These are phyloP conservation scores for Pteronura brasiliensis DNA, from an alignment of 2,113 vertebrate genomes.

Conservation along the genomic window DNA sequence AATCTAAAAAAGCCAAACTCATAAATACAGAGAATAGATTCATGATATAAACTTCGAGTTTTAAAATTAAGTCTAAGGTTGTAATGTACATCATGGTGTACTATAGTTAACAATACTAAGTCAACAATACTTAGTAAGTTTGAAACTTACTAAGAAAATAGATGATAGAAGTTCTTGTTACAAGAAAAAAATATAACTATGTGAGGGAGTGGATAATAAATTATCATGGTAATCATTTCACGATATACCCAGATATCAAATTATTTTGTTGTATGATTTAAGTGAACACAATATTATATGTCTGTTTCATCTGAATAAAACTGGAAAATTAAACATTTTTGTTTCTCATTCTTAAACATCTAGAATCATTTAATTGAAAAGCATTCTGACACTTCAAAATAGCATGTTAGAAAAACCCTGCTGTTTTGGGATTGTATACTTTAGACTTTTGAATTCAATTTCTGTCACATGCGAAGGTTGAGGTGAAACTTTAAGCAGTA, in stretches of 20 bases:
- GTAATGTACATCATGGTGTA: neutral
- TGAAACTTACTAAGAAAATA: neutral
- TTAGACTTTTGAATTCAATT: neutral
- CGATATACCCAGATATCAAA: neutral
- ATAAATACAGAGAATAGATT: neutral
- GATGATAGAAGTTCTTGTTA: neutral
- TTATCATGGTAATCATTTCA: neutral
- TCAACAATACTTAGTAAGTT: too few relatives aligned
- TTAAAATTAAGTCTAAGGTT: neutral
- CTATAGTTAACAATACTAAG: neutral
- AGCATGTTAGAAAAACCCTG: neutral
- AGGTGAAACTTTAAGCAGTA: neutral
- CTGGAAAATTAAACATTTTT: neutral
- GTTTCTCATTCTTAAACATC: neutral
- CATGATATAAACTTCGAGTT: neutral
- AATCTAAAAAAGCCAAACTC: neutral
- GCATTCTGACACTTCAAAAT: neutral
- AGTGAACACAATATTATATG: neutral
- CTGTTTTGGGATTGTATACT: neutral
- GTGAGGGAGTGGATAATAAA: neutral
- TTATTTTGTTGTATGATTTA: neutral
- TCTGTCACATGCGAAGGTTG: neutral
- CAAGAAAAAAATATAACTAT: neutral
- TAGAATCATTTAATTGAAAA: neutral
- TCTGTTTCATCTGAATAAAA: neutral